Evolutionary conservation across 2,888 invertebrate genomes (phyloP).

Genomic region (Leptinotarsa tumamoca): DNA sequence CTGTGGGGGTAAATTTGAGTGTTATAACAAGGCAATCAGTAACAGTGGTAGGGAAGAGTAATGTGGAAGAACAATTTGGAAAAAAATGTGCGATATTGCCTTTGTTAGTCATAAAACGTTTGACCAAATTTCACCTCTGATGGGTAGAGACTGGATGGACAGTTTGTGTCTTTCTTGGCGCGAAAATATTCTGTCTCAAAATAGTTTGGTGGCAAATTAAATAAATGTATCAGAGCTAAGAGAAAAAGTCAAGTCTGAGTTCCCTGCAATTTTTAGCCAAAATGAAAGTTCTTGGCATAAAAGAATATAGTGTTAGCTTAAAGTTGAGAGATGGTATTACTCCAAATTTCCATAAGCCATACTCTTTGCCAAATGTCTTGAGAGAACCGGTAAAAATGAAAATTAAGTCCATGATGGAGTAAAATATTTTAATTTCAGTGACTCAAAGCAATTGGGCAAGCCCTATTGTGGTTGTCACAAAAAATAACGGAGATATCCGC

Average conservation of each 20-base stretch:
- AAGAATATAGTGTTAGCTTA: conserved; percentile 14
- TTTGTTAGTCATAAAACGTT: conserved; percentile 21
- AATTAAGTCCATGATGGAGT: conserved; percentile 42
- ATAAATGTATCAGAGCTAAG: conserved; percentile 3
- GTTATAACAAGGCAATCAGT: conserved; percentile 25
- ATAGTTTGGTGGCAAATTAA: conserved; percentile 6
- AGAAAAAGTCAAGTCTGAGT: conserved; percentile 12
- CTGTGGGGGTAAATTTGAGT: conserved; percentile 15
- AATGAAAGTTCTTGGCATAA: conserved; percentile 3
- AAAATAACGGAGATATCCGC: conserved; percentile 49
- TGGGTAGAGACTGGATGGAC: conserved; percentile 25
- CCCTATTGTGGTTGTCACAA: conserved; percentile 55
- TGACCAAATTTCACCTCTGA: conserved; percentile 23
- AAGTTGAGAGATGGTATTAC: conserved; percentile 18
- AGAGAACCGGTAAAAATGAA: conserved; percentile 25
- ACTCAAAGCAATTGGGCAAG: conserved; percentile 55
- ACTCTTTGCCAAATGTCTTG: conserved; percentile 27
- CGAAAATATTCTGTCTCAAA: not conserved
- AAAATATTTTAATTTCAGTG: conserved; percentile 36
- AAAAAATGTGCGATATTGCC: conserved; percentile 11
- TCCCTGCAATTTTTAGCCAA: conserved; percentile 9
- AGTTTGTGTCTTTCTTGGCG: conserved; percentile 16
- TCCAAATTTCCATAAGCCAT: conserved; percentile 27
- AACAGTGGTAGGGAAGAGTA: conserved; percentile 20
- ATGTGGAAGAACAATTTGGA: conserved; percentile 5